phyloP scores from a whole-genome alignment of 2,888 invertebrate genomes.

The Sthenelais limicola region DNA sequence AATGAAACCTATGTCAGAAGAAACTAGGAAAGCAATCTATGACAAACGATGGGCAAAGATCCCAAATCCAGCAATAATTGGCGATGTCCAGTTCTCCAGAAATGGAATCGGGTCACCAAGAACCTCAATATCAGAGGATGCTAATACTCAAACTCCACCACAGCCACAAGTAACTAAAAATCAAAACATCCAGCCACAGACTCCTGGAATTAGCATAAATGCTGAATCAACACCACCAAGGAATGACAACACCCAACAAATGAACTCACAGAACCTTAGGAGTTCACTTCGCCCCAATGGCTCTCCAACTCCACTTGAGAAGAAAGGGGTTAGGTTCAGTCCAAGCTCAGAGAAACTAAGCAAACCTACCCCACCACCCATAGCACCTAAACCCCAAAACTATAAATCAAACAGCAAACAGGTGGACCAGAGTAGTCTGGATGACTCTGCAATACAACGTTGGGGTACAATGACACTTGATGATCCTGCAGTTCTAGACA shows the following conservation, averaged over 20 bases:
- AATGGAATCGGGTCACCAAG: background rate
- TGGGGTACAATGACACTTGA: conserved; percentile 32
- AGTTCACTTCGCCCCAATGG: background rate
- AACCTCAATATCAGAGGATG: too few relatives aligned
- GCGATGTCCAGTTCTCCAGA: background rate
- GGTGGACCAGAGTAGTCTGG: background rate
- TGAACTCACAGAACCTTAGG: background rate
- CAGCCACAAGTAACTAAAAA: too few relatives aligned
- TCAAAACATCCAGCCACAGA: too few relatives aligned
- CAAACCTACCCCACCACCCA: too few relatives aligned
- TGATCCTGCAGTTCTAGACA: conserved; percentile 26
- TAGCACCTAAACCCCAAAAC: too few relatives aligned
- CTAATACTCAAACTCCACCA: too few relatives aligned
- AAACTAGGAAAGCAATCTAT: conserved; percentile 24
- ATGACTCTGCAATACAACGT: background rate
- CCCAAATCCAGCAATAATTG: background rate
- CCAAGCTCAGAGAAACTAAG: background rate
- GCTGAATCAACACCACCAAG: background rate
- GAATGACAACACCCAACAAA: background rate
- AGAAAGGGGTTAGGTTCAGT: conserved; percentile 11
- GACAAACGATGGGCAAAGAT: conserved; percentile 24
- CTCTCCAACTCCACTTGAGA: background rate
- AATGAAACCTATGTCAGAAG: conserved; percentile 11
- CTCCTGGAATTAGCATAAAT: too few relatives aligned
- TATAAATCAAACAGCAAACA: too few relatives aligned